Evolutionary conservation across 1,140 invertebrate species (phyloP), one percentile per base, ranked within the genome.

Genomic region (Zaprionus kolodkinae): DNA sequence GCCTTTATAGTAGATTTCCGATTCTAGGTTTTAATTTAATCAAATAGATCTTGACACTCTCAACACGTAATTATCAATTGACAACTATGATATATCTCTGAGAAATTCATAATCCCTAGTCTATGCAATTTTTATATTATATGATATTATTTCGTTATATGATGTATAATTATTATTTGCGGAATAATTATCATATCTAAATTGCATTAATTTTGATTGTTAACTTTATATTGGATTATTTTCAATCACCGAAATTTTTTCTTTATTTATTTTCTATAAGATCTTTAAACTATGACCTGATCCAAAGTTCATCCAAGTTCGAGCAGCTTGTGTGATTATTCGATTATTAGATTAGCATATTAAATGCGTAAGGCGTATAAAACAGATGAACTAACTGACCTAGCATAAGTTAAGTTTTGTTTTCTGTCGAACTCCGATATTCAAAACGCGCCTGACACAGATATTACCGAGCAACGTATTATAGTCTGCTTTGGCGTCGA

Each of bases 381-480:
- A n/a, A n/a, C 6, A 50, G 10, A 48, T 75, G 63, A 55, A 63
- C 27, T 55, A 55, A 63, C 27, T 55, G 55, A 67, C 67, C 67
- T 70, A 70, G 27, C 59, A 52, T 43, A 70, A 70, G 45, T 9
- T 52, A 52, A 17, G 43, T 65, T 62, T 54, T 11, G 36, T 1
- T 35, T 43, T 12, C 7, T 45, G 40, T 33, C 12, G 43, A 66
- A 56, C 13, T 63, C 11, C 40, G 9, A 50, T 75, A 88, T 88
- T 87, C 76, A 71, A 86, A 86, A 83, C 77, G 36, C 63, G 69
- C 27, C 13, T 64, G 79, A 77, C 67, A 86, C 67, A 83, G 40
- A 78, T 76, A 73, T 45, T 36, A 62, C 61, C n/a, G 40, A 67
- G 65, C 59, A 43, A 72, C 36, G 2, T 21, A 21, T 61, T 74